Conservation (phyloP, 2,888 invertebrate genomes). For the Halictus quadricinctus region DNA sequence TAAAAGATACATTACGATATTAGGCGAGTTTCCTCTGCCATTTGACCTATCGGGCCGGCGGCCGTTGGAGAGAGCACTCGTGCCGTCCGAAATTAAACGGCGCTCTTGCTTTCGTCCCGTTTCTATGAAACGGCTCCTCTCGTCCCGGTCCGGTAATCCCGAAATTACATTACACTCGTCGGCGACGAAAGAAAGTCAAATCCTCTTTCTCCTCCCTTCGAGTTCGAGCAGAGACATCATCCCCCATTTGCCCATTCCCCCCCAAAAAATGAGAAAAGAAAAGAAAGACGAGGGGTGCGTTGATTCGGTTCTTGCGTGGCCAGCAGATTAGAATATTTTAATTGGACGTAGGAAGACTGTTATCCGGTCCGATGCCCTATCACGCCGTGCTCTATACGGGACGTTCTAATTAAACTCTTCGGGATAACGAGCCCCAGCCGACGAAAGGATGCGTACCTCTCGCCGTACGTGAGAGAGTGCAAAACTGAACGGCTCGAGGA, state of each 20-base stretch:
- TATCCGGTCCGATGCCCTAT: background rate
- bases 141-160: conserved; percentile 27
- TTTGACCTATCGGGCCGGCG: conserved; percentile 36
- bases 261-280: background rate
- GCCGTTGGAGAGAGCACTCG: conserved; percentile 4
- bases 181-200: conserved; percentile 8
- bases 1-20: background rate
- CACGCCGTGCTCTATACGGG: background rate
- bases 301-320: conserved; percentile 5
- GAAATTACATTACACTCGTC: conserved; percentile 36
- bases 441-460: background rate
- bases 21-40: conserved; percentile 22
- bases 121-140: conserved; percentile 37
- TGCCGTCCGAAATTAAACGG: conserved; percentile 42
- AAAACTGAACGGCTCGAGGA: background rate
- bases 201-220: background rate
- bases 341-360: background rate
- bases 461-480: background rate
- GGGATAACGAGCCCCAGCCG: background rate
- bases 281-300: background rate
- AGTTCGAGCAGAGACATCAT: background rate
- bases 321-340: conserved; percentile 21
- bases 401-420: conserved; percentile 2
- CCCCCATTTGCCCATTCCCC: background rate
- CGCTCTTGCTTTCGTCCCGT: conserved; percentile 20